These are phyloP conservation scores for Notocelia uddmanniana DNA, from an alignment of 2,888 invertebrate species.

Conservation along the genomic window DNA sequence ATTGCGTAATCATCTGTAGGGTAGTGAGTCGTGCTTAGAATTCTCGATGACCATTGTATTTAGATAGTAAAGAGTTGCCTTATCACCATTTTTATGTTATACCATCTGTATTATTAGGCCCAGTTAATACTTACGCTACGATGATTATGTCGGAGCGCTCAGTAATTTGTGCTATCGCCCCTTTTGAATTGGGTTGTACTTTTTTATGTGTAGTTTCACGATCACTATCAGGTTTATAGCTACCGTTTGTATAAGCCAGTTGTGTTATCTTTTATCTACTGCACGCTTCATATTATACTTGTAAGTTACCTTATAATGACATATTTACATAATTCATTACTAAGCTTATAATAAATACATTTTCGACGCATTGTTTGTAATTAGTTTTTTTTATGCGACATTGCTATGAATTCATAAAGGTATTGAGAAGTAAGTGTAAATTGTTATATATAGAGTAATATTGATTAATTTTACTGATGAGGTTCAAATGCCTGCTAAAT, in stretches of 20 bases:
- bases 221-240: slow-evolving; percentile 68
- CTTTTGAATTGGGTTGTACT: slow-evolving; percentile 64
- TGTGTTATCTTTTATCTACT: slow-evolving; percentile 64
- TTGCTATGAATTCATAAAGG: too few species aligned
- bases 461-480: too few species aligned
- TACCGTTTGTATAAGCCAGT: slow-evolving; percentile 64
- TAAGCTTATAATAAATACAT: neutral
- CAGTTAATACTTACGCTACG: slow-evolving; percentile 56
- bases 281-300: slow-evolving; percentile 25
- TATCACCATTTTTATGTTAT: slow-evolving; percentile 62
- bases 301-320: neutral
- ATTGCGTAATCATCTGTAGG: slow-evolving; percentile 67
- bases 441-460: too few species aligned
- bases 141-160: slow-evolving; percentile 51
- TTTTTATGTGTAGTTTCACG: slow-evolving; percentile 67
- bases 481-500: neutral
- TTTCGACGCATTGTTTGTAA: neutral
- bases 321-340: neutral
- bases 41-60: slow-evolving; percentile 52
- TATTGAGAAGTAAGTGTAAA: too few species aligned
- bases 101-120: slow-evolving; percentile 59
- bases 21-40: slow-evolving; percentile 66
- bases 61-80: slow-evolving; percentile 53
- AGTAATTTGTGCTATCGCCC: slow-evolving; percentile 58
- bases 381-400: neutral